Evolutionary conservation across 2,888 invertebrate genomes (phyloP).

Genomic region (Nematopogon swammerdamellus): DNA sequence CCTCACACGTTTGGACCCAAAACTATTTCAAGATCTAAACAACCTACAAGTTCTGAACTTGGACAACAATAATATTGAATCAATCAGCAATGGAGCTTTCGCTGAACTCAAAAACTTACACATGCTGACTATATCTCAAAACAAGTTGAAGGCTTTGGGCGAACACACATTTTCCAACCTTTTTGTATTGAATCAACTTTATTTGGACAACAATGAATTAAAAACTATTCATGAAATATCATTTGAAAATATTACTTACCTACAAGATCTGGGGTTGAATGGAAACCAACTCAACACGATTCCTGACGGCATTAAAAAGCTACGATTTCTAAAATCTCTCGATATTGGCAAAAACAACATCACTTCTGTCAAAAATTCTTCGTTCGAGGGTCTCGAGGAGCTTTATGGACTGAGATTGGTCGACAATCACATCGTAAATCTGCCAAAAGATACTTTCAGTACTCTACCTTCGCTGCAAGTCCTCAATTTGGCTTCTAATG

Average conservation of each 20-base stretch:
- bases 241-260: slow-evolving; percentile 72
- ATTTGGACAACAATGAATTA: slow-evolving; percentile 71
- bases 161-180: slow-evolving; percentile 68
- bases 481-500: slow-evolving; percentile 77
- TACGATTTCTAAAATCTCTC: slow-evolving; percentile 68
- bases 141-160: slow-evolving; percentile 64
- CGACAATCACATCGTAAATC: slow-evolving; percentile 72
- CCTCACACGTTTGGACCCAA: slow-evolving; percentile 66
- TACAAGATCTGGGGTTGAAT: slow-evolving; percentile 74
- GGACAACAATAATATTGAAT: slow-evolving; percentile 68
- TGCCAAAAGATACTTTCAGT: slow-evolving; percentile 70
- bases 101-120: slow-evolving; percentile 71
- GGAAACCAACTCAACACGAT: slow-evolving; percentile 65
- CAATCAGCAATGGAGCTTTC: slow-evolving; percentile 71
- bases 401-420: slow-evolving; percentile 75
- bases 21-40: slow-evolving; percentile 71
- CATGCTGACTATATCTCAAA: slow-evolving; percentile 69
- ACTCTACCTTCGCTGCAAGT: slow-evolving; percentile 70
- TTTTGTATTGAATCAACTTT: slow-evolving; percentile 68
- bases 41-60: slow-evolving; percentile 72
- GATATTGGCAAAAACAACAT: slow-evolving; percentile 81
- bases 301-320: slow-evolving; percentile 64
- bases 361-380: slow-evolving; percentile 64
- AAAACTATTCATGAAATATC: slow-evolving; percentile 63
- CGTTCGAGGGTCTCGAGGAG: slow-evolving; percentile 71